Conservation (phyloP, 2,113 vertebrate species). For the Phalacrocorax brasilianus region DNA sequence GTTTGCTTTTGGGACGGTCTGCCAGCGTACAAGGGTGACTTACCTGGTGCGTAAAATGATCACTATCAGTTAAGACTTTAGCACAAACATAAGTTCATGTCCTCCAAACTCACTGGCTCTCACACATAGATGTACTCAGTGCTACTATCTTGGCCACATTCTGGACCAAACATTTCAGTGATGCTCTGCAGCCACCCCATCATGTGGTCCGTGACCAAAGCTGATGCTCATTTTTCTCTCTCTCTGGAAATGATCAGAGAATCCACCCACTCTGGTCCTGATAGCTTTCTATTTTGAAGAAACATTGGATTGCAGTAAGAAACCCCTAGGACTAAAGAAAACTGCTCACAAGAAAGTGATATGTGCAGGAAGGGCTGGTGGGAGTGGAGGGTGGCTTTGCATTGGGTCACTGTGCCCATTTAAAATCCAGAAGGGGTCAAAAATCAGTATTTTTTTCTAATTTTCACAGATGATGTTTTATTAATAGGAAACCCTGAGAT, state of each 20-base stretch:
- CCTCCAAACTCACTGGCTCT: not conserved
- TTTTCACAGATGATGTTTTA: not conserved
- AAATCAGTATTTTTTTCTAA: slow-evolving; percentile 17
- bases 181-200: not conserved
- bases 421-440: not conserved
- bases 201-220: not conserved
- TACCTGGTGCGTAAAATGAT: not conserved
- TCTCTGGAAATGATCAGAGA: not conserved
- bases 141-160: not conserved
- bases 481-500: not conserved
- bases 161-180: not conserved
- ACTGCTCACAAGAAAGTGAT: not conserved
- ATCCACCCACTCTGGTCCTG: not conserved
- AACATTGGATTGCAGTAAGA: not conserved
- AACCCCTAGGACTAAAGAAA: not conserved
- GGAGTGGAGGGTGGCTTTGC: not conserved
- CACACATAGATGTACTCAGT: not conserved
- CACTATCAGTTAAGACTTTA: not conserved
- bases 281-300: not conserved
- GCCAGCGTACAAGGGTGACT: not conserved
- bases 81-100: not conserved
- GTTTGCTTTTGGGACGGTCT: not conserved
- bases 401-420: not conserved
- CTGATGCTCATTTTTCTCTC: not conserved
- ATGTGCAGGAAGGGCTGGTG: not conserved